phyloP scores from a whole-genome alignment of 2,888 invertebrate species.

The Cryptophagus acutangulus region DNA sequence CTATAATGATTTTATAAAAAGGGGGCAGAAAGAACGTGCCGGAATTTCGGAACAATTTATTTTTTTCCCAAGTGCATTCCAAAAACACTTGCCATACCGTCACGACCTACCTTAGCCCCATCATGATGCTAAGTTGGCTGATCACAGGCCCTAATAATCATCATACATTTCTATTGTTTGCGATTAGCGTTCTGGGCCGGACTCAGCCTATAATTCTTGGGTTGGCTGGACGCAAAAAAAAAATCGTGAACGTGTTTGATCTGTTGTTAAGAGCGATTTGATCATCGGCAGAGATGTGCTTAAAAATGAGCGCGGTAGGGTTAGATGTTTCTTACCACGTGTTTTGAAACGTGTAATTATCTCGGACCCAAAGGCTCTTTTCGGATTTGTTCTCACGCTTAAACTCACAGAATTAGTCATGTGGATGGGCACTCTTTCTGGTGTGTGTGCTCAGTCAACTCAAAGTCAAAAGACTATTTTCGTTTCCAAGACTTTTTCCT shows the following conservation, averaged over 20 bases:
- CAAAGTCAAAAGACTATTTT: no score
- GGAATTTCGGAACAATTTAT: slow-evolving; percentile 17
- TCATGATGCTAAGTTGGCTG: slow-evolving; percentile 12
- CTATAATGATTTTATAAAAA: no score
- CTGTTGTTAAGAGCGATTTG: slow-evolving; percentile 1
- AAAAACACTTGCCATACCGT: slow-evolving; percentile 23
- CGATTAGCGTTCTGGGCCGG: slow-evolving; percentile 25
- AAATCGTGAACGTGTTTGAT: slow-evolving; percentile 12
- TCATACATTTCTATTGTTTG: slow-evolving; percentile 35
- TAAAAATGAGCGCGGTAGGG: slow-evolving; percentile 18
- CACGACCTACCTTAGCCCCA: slow-evolving; percentile 29
- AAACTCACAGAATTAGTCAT: slow-evolving; percentile 25
- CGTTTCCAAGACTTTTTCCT: no score
- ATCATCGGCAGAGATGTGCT: slow-evolving; percentile 5
- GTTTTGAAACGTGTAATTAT: slow-evolving; percentile 45
- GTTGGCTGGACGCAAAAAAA: slow-evolving; percentile 6
- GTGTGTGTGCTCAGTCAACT: no score
- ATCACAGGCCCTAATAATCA: slow-evolving; percentile 34
- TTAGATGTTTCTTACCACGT: slow-evolving; percentile 38
- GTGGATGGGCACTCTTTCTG: slow-evolving; percentile 19
- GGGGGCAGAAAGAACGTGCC: slow-evolving; percentile 29
- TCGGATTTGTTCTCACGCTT: slow-evolving; percentile 45
- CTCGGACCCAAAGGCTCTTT: slow-evolving; percentile 40
- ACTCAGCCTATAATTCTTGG: slow-evolving; percentile 5
- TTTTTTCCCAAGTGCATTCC: slow-evolving; percentile 22